These are phyloP conservation scores for Sus cebifrons DNA, from an alignment of 2,797 vertebrate genomes.

Conservation along the genomic window DNA sequence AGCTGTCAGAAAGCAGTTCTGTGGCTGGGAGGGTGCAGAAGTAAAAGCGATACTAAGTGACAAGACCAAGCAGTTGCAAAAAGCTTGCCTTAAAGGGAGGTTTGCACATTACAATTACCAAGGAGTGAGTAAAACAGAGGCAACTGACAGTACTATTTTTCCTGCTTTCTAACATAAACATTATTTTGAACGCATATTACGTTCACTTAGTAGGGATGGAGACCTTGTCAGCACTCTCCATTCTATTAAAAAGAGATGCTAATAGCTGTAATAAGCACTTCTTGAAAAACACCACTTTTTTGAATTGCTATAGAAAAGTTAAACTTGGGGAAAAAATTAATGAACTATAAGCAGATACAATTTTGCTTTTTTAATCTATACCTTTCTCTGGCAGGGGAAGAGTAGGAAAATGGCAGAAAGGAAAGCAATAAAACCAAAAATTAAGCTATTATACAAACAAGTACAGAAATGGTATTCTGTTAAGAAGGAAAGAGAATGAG, in stretches of 20 bases:
- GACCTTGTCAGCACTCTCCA: constrained; percentile 2
- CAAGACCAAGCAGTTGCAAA: neutral
- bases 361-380: constrained; percentile 14
- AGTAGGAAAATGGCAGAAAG: neutral
- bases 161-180: neutral
- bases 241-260: constrained; percentile 26
- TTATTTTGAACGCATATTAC: neutral
- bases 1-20: neutral
- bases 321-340: neutral
- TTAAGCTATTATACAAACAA: neutral
- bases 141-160: neutral
- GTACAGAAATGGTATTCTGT: neutral
- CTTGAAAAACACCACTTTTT: constrained; percentile 7
- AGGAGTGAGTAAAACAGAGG: neutral
- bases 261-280: constrained; percentile 12
- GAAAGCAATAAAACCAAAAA: neutral
- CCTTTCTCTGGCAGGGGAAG: neutral
- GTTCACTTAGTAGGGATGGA: neutral
- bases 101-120: neutral
- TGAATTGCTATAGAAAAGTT: constrained; percentile 32
- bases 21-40: neutral
- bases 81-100: neutral
- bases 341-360: constrained; percentile 6
- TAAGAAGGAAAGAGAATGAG: neutral
- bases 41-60: neutral